Evolutionary conservation across 2,888 invertebrate species (phyloP), one percentile per base, ranked within the genome.

Genomic region (Actias luna): DNA sequence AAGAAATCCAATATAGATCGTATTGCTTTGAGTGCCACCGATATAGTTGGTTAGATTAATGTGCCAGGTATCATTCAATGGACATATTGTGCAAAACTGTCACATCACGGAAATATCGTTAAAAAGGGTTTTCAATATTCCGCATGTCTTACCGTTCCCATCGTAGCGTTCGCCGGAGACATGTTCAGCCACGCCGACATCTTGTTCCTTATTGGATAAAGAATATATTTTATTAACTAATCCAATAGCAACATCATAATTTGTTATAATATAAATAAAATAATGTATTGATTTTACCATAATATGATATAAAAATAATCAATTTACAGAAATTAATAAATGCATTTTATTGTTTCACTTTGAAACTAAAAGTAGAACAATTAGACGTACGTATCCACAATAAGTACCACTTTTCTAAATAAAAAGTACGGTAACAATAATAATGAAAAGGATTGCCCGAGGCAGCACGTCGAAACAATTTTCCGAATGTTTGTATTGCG

Each of bases 141-240:
- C 33, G 22, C 22, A 36, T 42, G 61, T 64, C 88, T 87, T 82
- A 90, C 91, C 89, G 65, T 69, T 79, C 12, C 74, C 68, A 36
- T 87, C 87, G 75, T 82, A 89, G 64, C 77, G 82, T 63, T 86
- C 85, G 27, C 75, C 82, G 2, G 80, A 71, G 66, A 64, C 77
- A 65, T 83, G 84, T 25, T 85, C 85, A 66, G 70, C 78, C 18
- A 78, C 79, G 67, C 74, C 77, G 2, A 75, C 76, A 60, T 90
- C 89, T 76, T 85, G 87, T 62, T 90, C 90, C 90, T 90, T 75
- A 27, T 33, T 25, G 25, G 57, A 60, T 52, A 55, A 63, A 16
- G 14, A 42, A 42, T 42, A 42, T 42, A 18, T 42, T 61, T 39
- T 27, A n/a, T 36, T 36, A 52, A 50, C 4, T 35, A 18, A 18